A percentile compares a stretch with the other conserved stretches of the same genome.
phyloP scores from a whole-genome alignment of 2,888 invertebrate species.

The Belgica antarctica region DNA sequence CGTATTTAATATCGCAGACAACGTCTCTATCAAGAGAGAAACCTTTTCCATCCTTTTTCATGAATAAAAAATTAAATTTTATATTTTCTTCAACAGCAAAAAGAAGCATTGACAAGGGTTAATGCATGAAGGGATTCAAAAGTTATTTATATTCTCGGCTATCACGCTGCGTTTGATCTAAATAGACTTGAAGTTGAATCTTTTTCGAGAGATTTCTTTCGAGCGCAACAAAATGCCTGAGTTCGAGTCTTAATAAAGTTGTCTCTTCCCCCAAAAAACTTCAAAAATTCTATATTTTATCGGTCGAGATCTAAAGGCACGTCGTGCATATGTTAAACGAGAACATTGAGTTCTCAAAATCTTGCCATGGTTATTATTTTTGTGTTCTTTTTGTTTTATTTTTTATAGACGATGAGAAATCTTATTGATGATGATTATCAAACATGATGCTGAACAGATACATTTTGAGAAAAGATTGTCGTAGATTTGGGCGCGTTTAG shows the following conservation, averaged over 20 bases:
- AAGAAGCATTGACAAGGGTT: constrained; percentile 7
- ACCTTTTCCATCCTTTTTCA: neutral
- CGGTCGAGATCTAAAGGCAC: neutral
- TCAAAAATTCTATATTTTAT: constrained; percentile 12
- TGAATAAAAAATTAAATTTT: neutral
- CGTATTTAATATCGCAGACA: neutral
- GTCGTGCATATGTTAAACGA: neutral
- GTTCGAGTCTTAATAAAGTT: neutral
- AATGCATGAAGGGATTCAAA: neutral
- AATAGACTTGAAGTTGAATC: neutral
- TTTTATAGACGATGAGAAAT: neutral
- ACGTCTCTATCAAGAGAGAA: neutral
- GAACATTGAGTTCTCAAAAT: neutral
- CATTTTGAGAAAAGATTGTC: neutral
- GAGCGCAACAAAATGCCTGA: neutral
- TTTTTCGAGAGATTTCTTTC: neutral
- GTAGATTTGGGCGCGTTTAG: too few species aligned
- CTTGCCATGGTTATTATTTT: neutral
- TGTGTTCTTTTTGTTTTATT: neutral
- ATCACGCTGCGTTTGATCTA: constrained; percentile 23
- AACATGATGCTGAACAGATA: neutral
- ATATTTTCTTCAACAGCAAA: neutral
- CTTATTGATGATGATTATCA: constrained; percentile 1
- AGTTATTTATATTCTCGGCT: neutral
- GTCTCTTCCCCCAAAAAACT: neutral